Evolutionary conservation across 2,888 invertebrate genomes (phyloP).

Genomic region (Polymixis flavicincta): DNA sequence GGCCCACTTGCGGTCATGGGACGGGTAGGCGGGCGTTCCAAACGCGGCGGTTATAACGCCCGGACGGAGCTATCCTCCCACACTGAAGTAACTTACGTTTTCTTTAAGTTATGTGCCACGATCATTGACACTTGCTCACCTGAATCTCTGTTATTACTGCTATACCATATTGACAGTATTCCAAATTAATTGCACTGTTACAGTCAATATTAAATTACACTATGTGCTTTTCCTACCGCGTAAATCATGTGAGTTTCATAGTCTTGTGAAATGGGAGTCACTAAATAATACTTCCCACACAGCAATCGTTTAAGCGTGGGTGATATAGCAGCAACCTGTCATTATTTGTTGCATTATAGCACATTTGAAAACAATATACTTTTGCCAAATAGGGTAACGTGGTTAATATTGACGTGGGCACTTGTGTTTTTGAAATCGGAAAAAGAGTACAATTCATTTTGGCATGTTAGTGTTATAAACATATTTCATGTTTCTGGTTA

Average conservation of each 20-base stretch:
- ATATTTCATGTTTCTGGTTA: background rate
- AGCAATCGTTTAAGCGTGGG: constrained; percentile 57
- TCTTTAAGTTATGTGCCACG: constrained; percentile 23
- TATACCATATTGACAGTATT: constrained; percentile 45
- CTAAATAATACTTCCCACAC: constrained; percentile 66
- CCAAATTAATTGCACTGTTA: constrained; percentile 57
- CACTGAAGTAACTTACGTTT: constrained; percentile 18
- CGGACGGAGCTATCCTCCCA: background rate
- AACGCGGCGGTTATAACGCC: constrained; percentile 40
- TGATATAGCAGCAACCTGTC: constrained; percentile 51
- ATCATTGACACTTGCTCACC: constrained; percentile 31
- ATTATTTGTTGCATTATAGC: constrained; percentile 58
- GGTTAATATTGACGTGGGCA: background rate
- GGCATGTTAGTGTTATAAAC: background rate
- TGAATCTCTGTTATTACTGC: constrained; percentile 47
- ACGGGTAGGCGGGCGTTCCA: constrained; percentile 47
- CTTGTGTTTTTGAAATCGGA: background rate
- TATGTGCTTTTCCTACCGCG: constrained; percentile 53
- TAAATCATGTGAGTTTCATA: constrained; percentile 63
- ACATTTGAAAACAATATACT: constrained; percentile 31
- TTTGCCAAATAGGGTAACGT: constrained; percentile 18
- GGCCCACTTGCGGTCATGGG: constrained; percentile 80
- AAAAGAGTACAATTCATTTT: background rate
- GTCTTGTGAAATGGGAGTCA: constrained; percentile 58
- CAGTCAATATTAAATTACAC: constrained; percentile 56